Evolutionary conservation across 2,113 vertebrate genomes (phyloP).

Genomic region (Nanger granti): DNA sequence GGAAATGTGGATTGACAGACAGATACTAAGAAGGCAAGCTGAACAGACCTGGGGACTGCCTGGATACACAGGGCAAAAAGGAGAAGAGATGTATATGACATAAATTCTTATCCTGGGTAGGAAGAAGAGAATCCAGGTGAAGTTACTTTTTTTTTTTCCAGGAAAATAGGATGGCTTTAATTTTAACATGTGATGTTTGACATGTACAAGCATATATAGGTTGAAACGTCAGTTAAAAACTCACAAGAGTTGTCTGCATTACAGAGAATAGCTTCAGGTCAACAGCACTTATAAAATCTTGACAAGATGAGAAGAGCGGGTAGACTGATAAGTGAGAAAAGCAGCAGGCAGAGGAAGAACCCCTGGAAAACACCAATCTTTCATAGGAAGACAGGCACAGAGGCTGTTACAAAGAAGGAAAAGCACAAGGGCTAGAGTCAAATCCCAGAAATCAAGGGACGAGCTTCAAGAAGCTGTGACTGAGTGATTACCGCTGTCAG

Average conservation of each 20-base stretch:
- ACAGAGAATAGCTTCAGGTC: background rate
- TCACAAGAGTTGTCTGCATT: background rate
- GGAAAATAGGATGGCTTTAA: background rate
- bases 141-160: background rate
- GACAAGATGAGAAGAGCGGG: background rate
- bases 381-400: background rate
- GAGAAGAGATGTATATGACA: background rate
- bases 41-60: background rate
- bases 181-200: background rate
- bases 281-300: background rate
- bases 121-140: background rate
- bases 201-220: background rate
- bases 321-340: background rate
- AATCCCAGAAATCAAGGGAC: background rate
- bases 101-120: background rate
- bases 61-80: background rate
- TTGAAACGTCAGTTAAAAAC: background rate
- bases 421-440: background rate
- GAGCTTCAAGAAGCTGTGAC: background rate
- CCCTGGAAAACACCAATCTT: background rate
- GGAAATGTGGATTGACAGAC: background rate
- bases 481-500: background rate
- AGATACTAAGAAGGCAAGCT: background rate
- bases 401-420: background rate
- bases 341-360: background rate